These are phyloP conservation scores for Aplysina aerophoba DNA, from an alignment of 37 sponge, comb jelly and placozoan genomes.

Conservation along the genomic window DNA sequence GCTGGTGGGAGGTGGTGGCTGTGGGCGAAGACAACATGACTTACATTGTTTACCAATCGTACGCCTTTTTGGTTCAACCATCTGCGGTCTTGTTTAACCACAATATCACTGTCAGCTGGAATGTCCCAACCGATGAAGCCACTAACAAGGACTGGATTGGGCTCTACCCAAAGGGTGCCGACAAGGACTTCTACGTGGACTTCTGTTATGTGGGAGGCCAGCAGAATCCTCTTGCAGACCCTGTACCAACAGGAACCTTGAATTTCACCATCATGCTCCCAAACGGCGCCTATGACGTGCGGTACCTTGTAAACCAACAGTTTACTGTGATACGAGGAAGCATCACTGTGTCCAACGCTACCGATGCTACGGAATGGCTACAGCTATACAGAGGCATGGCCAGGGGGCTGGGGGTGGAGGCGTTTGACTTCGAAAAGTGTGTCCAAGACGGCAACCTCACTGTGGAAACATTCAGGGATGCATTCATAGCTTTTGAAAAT, in stretches of 20 bases:
- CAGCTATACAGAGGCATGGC: slow-evolving; percentile 65
- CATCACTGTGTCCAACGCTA: slow-evolving; percentile 12
- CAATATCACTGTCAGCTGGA: slow-evolving; percentile 71
- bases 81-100: slow-evolving; percentile 9
- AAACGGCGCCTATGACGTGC: slow-evolving; percentile 54
- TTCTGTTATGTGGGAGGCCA: slow-evolving; percentile 68
- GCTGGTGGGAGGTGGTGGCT: slow-evolving; percentile 60
- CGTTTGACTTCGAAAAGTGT: slow-evolving; percentile 54
- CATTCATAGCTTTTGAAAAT: slow-evolving; percentile 70
- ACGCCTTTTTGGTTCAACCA: slow-evolving; percentile 29
- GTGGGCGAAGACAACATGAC: not conserved
- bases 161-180: slow-evolving; percentile 51
- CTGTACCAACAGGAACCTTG: slow-evolving; percentile 63
- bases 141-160: slow-evolving; percentile 82
- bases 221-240: slow-evolving; percentile 68
- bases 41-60: not conserved
- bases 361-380: slow-evolving; percentile 57
- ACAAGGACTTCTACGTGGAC: slow-evolving; percentile 53
- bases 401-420: slow-evolving; percentile 59
- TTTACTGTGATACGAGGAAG: slow-evolving; percentile 42
- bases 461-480: slow-evolving; percentile 52
- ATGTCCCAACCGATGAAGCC: slow-evolving; percentile 68
- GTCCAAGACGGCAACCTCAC: slow-evolving; percentile 73
- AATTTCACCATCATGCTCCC: slow-evolving; percentile 42
- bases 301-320: slow-evolving; percentile 65